Evolutionary conservation across 2,888 invertebrate genomes (phyloP).

Genomic region (Ecdyonurus torrentis): DNA sequence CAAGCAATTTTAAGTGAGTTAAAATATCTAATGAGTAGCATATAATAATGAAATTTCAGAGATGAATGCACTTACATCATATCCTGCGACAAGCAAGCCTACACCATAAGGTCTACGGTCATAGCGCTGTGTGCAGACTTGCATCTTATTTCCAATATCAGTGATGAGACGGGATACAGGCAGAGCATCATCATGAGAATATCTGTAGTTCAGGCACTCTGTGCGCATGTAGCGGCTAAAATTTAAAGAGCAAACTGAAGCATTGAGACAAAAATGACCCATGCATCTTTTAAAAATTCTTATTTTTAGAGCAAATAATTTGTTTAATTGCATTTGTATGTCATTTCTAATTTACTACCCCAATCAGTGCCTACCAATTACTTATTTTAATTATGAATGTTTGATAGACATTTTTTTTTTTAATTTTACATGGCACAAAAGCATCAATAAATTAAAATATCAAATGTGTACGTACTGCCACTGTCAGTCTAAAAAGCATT

Average conservation of each 20-base stretch:
- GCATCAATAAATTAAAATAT: too few relatives aligned
- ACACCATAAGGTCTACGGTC: conserved; percentile 96
- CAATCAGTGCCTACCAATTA: too few relatives aligned
- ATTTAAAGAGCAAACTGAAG: too few relatives aligned
- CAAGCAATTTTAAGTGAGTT: too few relatives aligned
- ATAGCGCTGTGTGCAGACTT: conserved; percentile 91
- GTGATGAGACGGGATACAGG: conserved; percentile 75
- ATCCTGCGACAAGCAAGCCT: conserved; percentile 91
- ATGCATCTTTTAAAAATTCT: neutral
- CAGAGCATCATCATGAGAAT: conserved; percentile 72
- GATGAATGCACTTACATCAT: conserved; percentile 73
- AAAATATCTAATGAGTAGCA: too few relatives aligned
- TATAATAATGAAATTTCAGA: too few relatives aligned
- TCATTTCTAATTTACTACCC: too few relatives aligned
- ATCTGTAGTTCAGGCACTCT: conserved; percentile 89
- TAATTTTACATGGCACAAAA: too few relatives aligned
- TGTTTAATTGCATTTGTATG: neutral
- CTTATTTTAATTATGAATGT: too few relatives aligned
- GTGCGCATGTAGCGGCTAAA: conserved; percentile 81
- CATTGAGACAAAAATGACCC: conserved; percentile 2
- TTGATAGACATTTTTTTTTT: too few relatives aligned
- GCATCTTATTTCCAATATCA: conserved; percentile 87
- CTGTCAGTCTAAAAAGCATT: too few relatives aligned
- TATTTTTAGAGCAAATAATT: neutral
- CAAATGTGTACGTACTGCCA: too few relatives aligned